These are phyloP conservation scores for Gortyna flavago DNA, from an alignment of 2,888 invertebrate genomes.

Conservation along the genomic window DNA sequence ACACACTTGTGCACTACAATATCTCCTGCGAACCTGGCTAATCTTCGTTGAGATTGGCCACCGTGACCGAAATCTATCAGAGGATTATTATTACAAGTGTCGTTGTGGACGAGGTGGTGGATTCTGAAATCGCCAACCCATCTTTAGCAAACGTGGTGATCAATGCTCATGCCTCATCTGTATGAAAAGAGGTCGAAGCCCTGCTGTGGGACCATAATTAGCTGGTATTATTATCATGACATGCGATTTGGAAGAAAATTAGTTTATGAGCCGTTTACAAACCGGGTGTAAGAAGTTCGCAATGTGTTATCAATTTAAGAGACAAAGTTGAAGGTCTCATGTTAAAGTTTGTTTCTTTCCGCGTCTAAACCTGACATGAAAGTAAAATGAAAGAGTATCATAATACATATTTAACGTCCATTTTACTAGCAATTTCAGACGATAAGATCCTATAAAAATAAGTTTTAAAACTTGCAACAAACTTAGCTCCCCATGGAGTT, in stretches of 20 bases:
- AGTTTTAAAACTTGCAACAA: constrained; percentile 7
- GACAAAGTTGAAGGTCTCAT: background rate
- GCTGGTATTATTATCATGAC: background rate
- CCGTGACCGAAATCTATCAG: too few relatives aligned
- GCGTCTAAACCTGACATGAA: background rate
- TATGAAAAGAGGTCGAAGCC: too few relatives aligned
- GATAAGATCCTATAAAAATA: constrained; percentile 8
- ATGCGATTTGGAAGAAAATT: background rate
- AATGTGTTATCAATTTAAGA: background rate
- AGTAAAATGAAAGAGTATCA: background rate
- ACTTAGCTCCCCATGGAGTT: constrained; percentile 5
- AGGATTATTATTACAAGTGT: too few relatives aligned
- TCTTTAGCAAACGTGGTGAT: too few relatives aligned
- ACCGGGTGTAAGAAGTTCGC: too few relatives aligned
- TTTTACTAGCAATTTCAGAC: constrained; percentile 10
- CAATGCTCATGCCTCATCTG: too few relatives aligned
- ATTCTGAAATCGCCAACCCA: too few relatives aligned
- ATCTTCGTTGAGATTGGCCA: too few relatives aligned
- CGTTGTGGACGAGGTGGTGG: too few relatives aligned
- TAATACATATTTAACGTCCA: constrained; percentile 16
- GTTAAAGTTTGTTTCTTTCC: background rate
- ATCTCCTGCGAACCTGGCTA: too few relatives aligned
- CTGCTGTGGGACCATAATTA: too few relatives aligned
- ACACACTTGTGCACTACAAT: too few relatives aligned
- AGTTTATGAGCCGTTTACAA: background rate